A percentile compares a stretch with the other conserved stretches of the same genome.
phyloP scores from a whole-genome alignment of 2,888 invertebrate genomes.

The Limulus polyphemus region DNA sequence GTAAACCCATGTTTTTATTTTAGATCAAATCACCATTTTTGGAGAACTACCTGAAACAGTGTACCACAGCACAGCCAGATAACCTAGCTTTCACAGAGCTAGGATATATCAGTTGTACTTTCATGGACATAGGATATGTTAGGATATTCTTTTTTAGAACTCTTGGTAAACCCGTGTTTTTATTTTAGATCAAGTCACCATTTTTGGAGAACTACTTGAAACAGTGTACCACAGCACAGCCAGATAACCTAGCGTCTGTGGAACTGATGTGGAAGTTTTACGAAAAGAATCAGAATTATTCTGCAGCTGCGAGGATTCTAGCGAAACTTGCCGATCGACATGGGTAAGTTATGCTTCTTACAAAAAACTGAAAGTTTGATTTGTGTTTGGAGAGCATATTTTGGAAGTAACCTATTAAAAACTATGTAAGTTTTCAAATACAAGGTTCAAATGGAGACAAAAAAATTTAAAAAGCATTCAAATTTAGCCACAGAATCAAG shows the following conservation, averaged over 20 bases:
- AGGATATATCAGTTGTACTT: too few species aligned
- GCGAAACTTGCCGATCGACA: constrained; percentile 64
- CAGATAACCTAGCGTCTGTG: constrained; percentile 49
- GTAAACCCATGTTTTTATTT: constrained; percentile 9
- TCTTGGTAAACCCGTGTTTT: too few species aligned
- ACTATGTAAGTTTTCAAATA: too few species aligned
- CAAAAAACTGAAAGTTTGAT: too few species aligned
- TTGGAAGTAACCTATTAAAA: too few species aligned
- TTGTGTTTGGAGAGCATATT: too few species aligned
- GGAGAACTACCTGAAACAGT: constrained; percentile 55
- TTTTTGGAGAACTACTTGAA: constrained; percentile 64
- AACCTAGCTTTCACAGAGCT: constrained; percentile 45
- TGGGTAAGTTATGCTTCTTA: constrained; percentile 33
- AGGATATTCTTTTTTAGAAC: not conserved
- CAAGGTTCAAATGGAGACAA: too few species aligned
- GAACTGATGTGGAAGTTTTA: constrained; percentile 93
- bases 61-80: constrained; percentile 40
- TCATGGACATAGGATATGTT: not conserved
- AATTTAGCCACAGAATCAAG: too few species aligned
- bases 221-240: constrained; percentile 34
- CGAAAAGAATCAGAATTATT: constrained; percentile 79
- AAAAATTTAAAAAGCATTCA: too few species aligned
- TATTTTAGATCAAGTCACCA: constrained; percentile 41
- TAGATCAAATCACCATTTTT: constrained; percentile 49
- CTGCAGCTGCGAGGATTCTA: constrained; percentile 79